Percentiles rank a stretch among this genome's conserved stretches.
phyloP scores from a whole-genome alignment of 2,113 vertebrate genomes.

The Sprattus sprattus region DNA sequence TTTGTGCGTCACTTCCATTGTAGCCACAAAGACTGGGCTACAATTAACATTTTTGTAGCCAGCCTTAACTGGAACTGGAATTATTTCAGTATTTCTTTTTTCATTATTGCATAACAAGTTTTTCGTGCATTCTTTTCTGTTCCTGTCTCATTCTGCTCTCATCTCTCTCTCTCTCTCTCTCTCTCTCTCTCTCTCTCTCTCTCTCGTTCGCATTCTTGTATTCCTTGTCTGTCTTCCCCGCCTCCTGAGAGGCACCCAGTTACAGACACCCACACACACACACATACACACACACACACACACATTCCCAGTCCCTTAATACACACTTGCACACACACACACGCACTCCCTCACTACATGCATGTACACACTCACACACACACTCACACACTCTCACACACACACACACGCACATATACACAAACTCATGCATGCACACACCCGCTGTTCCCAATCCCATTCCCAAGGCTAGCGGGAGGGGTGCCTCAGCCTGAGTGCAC shows the following conservation, averaged over 20 bases:
- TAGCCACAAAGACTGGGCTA: background rate
- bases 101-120: background rate
- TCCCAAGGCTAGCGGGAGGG: constrained; percentile 36
- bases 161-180: background rate
- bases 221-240: background rate
- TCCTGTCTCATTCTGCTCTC: background rate
- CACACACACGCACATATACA: background rate
- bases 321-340: too few relatives aligned
- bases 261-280: background rate
- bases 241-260: background rate
- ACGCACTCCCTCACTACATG: too few relatives aligned
- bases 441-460: background rate
- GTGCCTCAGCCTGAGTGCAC: constrained; percentile 25
- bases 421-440: constrained; percentile 18
- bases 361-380: too few relatives aligned
- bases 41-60: background rate
- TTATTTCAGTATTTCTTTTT: background rate
- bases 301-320: too few relatives aligned
- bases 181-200: background rate
- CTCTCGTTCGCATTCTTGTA: background rate
- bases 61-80: background rate
- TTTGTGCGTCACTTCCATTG: background rate
- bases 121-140: background rate
- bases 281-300: background rate
- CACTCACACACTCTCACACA: background rate